These are phyloP conservation scores for Melanotaenia maccullochi DNA, from an alignment of 2,797 vertebrate genomes.

Conservation along the genomic window DNA sequence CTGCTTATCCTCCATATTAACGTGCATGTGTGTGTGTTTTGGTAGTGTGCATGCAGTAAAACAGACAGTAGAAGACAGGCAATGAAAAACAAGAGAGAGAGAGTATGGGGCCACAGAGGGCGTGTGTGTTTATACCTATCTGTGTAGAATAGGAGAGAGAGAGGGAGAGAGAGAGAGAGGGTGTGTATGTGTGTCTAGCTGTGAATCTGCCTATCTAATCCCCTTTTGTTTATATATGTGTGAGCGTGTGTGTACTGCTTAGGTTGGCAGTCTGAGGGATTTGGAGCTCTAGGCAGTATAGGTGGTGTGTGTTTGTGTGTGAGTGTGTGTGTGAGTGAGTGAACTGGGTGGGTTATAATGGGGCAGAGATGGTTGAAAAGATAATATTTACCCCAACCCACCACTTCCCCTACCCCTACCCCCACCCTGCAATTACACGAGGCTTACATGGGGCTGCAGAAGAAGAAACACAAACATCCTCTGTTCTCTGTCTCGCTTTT, in stretches of 20 bases:
- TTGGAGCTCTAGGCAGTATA: conserved; percentile 62
- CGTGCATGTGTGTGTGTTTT: conserved; percentile 9
- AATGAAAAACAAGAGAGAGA: conserved; percentile 43
- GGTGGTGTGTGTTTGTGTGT: conserved; percentile 23
- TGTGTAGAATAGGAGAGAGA: conserved; percentile 10
- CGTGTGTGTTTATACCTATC: conserved; percentile 47
- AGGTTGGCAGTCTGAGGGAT: conserved; percentile 83
- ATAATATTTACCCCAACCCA: conserved; percentile 75
- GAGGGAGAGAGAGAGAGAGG: conserved; percentile 10
- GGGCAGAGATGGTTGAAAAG: conserved; percentile 69
- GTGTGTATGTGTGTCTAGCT: conserved; percentile 33
- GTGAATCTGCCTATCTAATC: conserved; percentile 69
- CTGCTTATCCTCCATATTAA: conserved; percentile 15
- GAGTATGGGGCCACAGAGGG: conserved; percentile 42
- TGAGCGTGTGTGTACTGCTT: conserved; percentile 74
- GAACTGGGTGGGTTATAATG: conserved; percentile 45
- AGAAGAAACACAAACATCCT: conserved; percentile 70
- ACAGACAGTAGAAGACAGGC: conserved; percentile 34
- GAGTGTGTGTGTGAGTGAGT: conserved; percentile 23
- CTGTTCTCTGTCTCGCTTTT: conserved; percentile 23
- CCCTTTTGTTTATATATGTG: conserved; percentile 66
- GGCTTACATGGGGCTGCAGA: conserved; percentile 64
- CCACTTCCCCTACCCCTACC: conserved; percentile 35
- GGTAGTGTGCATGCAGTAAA: conserved; percentile 33
- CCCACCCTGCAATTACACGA: conserved; percentile 75